These are phyloP conservation scores for Bubo bubo DNA, from an alignment of 2,113 vertebrate genomes.

Conservation along the genomic window DNA sequence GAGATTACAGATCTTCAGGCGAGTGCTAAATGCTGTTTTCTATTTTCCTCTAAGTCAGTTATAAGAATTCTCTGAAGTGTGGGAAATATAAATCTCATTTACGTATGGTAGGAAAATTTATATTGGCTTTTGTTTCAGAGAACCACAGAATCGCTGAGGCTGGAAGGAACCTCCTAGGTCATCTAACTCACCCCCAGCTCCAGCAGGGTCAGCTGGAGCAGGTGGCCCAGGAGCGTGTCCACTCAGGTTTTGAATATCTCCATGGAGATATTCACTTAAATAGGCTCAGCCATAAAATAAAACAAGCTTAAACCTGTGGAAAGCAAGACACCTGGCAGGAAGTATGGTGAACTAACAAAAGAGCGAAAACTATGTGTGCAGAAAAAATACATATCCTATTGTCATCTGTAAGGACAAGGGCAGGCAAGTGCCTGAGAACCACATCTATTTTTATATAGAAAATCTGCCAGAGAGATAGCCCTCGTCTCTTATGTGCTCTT, in stretches of 20 bases:
- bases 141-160: not conserved
- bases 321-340: not conserved
- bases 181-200: not conserved
- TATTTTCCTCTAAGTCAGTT: conserved; percentile 15
- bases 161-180: not conserved
- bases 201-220: not conserved
- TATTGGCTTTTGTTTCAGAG: not conserved
- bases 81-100: conserved; percentile 9
- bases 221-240: not conserved
- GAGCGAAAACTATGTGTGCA: not conserved
- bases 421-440: not conserved
- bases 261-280: not conserved
- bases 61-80: not conserved
- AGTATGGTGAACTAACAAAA: not conserved
- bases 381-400: not conserved
- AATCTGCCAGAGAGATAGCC: not conserved
- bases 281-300: not conserved
- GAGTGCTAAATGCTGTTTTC: conserved; percentile 13
- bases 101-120: not conserved
- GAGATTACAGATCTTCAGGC: not conserved
- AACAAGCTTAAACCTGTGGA: not conserved
- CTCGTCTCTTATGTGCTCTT: not conserved
- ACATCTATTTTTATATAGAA: not conserved
- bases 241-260: not conserved
- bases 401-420: not conserved